Evolutionary conservation across 2,888 invertebrate species (phyloP).

Genomic region (Sepioteuthis lessoniana): DNA sequence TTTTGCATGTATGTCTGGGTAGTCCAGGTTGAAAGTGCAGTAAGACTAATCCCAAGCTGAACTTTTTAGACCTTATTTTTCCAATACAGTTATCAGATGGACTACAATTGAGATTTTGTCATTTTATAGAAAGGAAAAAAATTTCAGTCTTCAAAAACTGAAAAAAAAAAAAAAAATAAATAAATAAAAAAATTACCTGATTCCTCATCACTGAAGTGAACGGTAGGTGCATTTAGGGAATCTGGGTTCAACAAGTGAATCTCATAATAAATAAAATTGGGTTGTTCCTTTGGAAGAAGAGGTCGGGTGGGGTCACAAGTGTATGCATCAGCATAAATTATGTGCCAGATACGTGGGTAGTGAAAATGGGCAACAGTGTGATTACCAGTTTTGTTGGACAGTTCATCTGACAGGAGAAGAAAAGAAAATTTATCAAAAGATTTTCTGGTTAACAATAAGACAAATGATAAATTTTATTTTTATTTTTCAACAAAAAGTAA

Average conservation of each 20-base stretch:
- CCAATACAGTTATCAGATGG: no score
- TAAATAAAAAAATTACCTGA: slow-evolving; percentile 61
- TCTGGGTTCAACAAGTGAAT: slow-evolving; percentile 70
- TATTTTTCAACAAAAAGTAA: no score
- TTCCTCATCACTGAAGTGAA: slow-evolving; percentile 72
- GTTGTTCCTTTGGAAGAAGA: slow-evolving; percentile 50
- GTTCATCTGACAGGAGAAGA: slow-evolving; percentile 58
- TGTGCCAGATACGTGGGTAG: slow-evolving; percentile 67
- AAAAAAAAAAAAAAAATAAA: not conserved
- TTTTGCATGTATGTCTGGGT: no score
- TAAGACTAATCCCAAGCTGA: no score
- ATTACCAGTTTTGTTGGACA: slow-evolving; percentile 60
- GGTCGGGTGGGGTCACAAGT: slow-evolving; percentile 63
- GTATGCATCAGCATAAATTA: slow-evolving; percentile 67
- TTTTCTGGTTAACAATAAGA: no score
- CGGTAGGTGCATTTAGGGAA: slow-evolving; percentile 68
- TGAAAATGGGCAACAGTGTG: slow-evolving; percentile 60
- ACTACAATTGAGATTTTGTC: no score
- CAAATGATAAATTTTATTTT: no score
- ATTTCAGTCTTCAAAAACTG: not conserved
- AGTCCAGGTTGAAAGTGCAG: no score
- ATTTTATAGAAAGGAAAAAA: no score
- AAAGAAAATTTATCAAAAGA: not conserved
- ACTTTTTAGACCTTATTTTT: no score
- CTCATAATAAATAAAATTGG: slow-evolving; percentile 64